Percentiles rank a stretch among this genome's conserved stretches.
Evolutionary conservation across 2,113 vertebrate species (phyloP).

Genomic region (Fulmarus glacialis): DNA sequence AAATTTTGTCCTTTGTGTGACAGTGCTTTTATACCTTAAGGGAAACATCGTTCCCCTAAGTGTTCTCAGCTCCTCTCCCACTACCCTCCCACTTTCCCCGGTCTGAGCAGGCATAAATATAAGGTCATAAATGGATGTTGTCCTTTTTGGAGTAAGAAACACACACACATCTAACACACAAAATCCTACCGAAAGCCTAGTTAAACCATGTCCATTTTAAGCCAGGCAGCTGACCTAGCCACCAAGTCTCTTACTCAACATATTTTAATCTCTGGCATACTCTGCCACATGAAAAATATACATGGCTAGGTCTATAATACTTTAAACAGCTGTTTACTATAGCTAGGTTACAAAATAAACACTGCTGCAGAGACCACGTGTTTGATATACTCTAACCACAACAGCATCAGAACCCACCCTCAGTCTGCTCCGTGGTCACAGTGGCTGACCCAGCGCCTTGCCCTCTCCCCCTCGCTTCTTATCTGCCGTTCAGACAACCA

Average conservation of each 20-base stretch:
- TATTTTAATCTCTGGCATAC: slow-evolving; percentile 39
- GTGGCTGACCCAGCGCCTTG: neutral
- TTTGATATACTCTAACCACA: slow-evolving; percentile 46
- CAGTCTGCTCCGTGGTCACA: neutral
- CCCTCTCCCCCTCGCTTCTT: slow-evolving; percentile 13
- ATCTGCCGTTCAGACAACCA: neutral
- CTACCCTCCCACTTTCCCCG: neutral
- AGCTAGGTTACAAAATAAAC: slow-evolving; percentile 74
- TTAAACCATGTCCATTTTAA: slow-evolving; percentile 24
- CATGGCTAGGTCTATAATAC: slow-evolving; percentile 58
- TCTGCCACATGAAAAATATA: slow-evolving; percentile 64
- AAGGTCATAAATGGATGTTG: neutral
- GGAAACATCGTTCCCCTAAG: neutral
- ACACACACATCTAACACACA: neutral
- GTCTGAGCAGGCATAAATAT: slow-evolving; percentile 6
- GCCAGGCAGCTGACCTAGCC: slow-evolving; percentile 29
- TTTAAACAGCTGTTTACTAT: slow-evolving; percentile 71
- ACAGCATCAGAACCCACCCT: slow-evolving; percentile 44
- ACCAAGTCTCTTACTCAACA: neutral
- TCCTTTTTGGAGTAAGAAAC: slow-evolving; percentile 22
- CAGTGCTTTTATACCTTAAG: slow-evolving; percentile 15
- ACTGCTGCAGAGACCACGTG: slow-evolving; percentile 50
- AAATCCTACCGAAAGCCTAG: neutral
- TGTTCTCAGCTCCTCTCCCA: neutral
- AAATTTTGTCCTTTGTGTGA: neutral